Evolutionary conservation across 2,797 vertebrate genomes (phyloP).

Genomic region (Gila robusta): DNA sequence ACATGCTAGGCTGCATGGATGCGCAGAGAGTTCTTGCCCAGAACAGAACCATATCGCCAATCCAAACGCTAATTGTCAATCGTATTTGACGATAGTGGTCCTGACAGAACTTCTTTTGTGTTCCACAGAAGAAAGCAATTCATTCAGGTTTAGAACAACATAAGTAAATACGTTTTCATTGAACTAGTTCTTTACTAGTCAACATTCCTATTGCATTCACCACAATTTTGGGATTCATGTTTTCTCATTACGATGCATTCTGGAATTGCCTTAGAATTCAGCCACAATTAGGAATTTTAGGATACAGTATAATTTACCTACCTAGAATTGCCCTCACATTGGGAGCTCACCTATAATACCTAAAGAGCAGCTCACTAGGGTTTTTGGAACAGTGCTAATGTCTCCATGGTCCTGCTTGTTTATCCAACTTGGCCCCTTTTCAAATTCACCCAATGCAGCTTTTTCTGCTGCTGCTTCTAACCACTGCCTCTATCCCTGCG

Average conservation of each 20-base stretch:
- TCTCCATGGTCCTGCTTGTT: slow-evolving; percentile 6
- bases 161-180: not conserved
- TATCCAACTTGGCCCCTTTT: slow-evolving; percentile 41
- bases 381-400: not conserved
- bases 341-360: not conserved
- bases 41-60: too few species aligned
- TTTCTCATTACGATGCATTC: not conserved
- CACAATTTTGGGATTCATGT: not conserved
- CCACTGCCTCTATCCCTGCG: slow-evolving; percentile 26
- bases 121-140: not conserved
- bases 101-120: too few species aligned
- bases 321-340: not conserved
- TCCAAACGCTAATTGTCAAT: too few species aligned
- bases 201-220: not conserved
- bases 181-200: not conserved
- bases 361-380: not conserved
- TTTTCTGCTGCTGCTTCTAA: slow-evolving; percentile 11
- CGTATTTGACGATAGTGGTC: too few species aligned
- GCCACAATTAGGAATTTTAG: not conserved
- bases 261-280: not conserved
- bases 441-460: slow-evolving; percentile 30
- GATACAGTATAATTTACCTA: not conserved
- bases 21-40: too few species aligned
- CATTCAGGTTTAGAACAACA: not conserved
- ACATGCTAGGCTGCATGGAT: too few species aligned